These are phyloP conservation scores for Podarcis muralis DNA, from an alignment of 2,113 vertebrate genomes.

Conservation along the genomic window DNA sequence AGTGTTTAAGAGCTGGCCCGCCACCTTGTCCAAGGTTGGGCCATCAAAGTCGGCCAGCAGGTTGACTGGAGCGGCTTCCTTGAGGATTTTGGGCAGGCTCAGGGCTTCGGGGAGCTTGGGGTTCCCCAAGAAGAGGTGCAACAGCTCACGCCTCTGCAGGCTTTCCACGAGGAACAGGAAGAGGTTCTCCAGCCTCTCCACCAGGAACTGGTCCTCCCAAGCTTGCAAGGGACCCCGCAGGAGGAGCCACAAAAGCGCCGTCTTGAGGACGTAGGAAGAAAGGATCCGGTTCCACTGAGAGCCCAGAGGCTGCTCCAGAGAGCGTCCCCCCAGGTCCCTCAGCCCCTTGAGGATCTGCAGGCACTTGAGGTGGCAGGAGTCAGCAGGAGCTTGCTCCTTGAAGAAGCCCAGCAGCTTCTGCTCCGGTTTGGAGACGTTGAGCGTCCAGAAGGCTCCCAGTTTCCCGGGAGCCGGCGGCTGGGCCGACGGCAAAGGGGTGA, in stretches of 20 bases:
- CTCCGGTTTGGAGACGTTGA: constrained; percentile 82
- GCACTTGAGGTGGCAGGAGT: constrained; percentile 86
- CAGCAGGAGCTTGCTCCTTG: constrained; percentile 76
- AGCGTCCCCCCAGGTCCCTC: constrained; percentile 78
- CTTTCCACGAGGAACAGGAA: constrained; percentile 78
- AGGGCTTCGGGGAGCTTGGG: constrained; percentile 72
- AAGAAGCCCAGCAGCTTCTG: constrained; percentile 84
- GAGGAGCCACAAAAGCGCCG: constrained; percentile 77
- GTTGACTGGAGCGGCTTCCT: constrained; percentile 76
- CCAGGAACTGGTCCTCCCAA: constrained; percentile 81
- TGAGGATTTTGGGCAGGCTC: constrained; percentile 78
- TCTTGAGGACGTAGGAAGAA: constrained; percentile 85
- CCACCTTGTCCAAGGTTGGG: constrained; percentile 69
- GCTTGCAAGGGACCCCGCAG: constrained; percentile 69
- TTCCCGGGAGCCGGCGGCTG: fast-evolving
- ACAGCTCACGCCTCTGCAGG: constrained; percentile 75
- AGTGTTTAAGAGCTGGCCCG: constrained; percentile 76
- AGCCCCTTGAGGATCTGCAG: constrained; percentile 87
- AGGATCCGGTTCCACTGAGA: constrained; percentile 79
- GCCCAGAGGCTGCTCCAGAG: constrained; percentile 72
- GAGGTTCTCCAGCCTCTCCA: constrained; percentile 80
- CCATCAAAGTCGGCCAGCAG: constrained; percentile 74
- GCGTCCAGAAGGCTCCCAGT: constrained; percentile 76
- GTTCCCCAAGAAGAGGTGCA: constrained; percentile 81
- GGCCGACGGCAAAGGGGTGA: constrained; percentile 65